phyloP scores from a whole-genome alignment of 2,797 vertebrate genomes.

The Rhinichthys osculus region DNA sequence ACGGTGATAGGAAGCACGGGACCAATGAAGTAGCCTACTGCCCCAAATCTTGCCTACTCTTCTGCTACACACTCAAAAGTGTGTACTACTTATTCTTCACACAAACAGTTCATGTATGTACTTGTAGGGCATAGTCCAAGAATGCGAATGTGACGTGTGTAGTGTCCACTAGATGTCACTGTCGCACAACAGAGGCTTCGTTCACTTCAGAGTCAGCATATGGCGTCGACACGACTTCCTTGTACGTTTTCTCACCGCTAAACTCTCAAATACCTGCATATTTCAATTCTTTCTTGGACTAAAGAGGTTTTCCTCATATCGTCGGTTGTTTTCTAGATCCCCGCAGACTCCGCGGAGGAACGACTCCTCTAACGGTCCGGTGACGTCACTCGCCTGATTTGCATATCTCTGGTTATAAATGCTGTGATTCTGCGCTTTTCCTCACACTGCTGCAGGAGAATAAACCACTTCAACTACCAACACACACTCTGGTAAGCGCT shows the following conservation, averaged over 20 bases:
- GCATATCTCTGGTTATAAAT: constrained; percentile 23
- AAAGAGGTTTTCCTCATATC: not conserved
- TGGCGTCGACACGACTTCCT: not conserved
- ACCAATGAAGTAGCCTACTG: not conserved
- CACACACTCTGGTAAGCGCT: constrained; percentile 10
- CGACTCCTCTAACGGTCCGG: not conserved
- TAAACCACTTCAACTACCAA: not conserved
- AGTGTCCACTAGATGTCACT: constrained; percentile 27
- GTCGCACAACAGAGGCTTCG: not conserved
- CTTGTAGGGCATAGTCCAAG: too few species aligned
- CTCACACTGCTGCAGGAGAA: constrained; percentile 29
- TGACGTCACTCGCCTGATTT: constrained; percentile 34
- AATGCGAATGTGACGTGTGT: too few species aligned
- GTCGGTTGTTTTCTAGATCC: not conserved
- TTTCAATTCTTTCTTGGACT: not conserved
- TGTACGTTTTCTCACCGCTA: not conserved
- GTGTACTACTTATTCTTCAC: too few species aligned
- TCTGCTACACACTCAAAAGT: too few species aligned
- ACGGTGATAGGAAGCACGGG: not conserved
- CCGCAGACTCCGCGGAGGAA: not conserved
- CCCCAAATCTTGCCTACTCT: too few species aligned
- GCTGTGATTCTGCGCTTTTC: not conserved
- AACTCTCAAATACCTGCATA: not conserved
- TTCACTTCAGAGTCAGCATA: not conserved
- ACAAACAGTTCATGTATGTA: too few species aligned